Evolutionary conservation across 2,797 vertebrate species (phyloP).

Genomic region (Sebastes hopkinsi): DNA sequence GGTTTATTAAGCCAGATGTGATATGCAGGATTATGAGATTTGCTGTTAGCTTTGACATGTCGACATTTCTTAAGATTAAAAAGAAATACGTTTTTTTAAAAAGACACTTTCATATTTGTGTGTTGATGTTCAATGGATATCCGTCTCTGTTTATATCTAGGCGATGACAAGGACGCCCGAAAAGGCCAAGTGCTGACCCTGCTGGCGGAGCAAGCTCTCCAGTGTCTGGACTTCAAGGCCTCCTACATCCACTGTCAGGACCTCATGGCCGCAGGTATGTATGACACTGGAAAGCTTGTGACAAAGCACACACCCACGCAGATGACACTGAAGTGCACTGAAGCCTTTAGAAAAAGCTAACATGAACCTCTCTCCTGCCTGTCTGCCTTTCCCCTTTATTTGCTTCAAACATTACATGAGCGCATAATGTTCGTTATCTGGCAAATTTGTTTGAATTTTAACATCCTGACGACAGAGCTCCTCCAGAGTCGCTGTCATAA

Average conservation of each 20-base stretch:
- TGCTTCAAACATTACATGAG: neutral
- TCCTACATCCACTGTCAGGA: conserved; percentile 93
- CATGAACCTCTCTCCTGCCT: neutral
- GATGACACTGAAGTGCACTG: neutral
- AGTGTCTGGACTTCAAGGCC: conserved; percentile 89
- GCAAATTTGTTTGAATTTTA: neutral
- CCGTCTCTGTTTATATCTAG: conserved; percentile 63
- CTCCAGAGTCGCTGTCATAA: neutral
- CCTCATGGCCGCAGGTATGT: conserved; percentile 91
- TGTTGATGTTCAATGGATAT: conserved; percentile 7
- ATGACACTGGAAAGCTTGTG: neutral
- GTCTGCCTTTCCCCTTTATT: neutral
- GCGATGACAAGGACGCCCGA: conserved; percentile 84
- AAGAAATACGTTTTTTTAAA: neutral
- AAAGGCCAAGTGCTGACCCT: conserved; percentile 92
- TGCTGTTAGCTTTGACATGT: conserved; percentile 2
- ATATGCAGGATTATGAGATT: conserved; percentile 29
- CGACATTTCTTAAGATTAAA: conserved; percentile 19
- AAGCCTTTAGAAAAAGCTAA: neutral
- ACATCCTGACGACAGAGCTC: neutral
- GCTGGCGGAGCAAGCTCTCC: conserved; percentile 91
- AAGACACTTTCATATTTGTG: neutral
- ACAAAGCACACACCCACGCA: neutral
- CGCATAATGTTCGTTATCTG: neutral
- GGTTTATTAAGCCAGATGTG: conserved; percentile 27